Evolutionary conservation across 2,888 invertebrate species (phyloP), one percentile per base, ranked within the genome.

Genomic region (Serrognathus titanus): DNA sequence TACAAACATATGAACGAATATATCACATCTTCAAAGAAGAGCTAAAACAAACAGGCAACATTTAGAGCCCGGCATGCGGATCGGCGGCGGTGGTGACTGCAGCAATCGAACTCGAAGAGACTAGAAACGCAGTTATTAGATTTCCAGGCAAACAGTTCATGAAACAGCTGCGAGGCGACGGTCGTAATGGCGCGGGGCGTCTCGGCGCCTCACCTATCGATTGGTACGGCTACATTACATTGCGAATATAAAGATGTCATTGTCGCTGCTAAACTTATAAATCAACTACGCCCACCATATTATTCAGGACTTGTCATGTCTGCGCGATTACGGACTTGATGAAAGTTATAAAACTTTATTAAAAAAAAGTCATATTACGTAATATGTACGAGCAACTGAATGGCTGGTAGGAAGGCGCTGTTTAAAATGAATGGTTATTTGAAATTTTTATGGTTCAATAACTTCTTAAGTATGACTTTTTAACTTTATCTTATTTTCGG

Each of bases 91-190:
- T n/a, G 38, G 53, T 59, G 52, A 58, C 55, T 57, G 52, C 55
- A 58, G 60, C 57, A 61, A 62, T 61, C 60, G 64, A 60, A 60
- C 53, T 43, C 51, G 51, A 12, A 11, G 54, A 59, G 63, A 66
- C 49, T 53, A 54, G 65, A 62, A 66, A 65, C 68, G 68, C 67
- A 69, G 72, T 73, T 73, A 74, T 74, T 74, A 72, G 71, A 73
- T 74, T 74, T 73, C 70, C 71, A 71, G 65, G 71, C 73, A 73
- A 73, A 73, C 73, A 73, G 73, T 72, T 73, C 72, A 71, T 72
- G 73, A 72, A 72, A 73, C 74, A 74, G 71, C 73, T 74, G 72
- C 71, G 67, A 71, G 69, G 70, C 70, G 71, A 71, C 67, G 70
- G 67, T 67, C 62, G 66, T 70, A 71, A 71, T 69, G 67, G 69